Percentiles rank a stretch among this genome's conserved stretches.
Conservation (phyloP, 2,797 vertebrate species). For the Gobio occitaniae region DNA sequence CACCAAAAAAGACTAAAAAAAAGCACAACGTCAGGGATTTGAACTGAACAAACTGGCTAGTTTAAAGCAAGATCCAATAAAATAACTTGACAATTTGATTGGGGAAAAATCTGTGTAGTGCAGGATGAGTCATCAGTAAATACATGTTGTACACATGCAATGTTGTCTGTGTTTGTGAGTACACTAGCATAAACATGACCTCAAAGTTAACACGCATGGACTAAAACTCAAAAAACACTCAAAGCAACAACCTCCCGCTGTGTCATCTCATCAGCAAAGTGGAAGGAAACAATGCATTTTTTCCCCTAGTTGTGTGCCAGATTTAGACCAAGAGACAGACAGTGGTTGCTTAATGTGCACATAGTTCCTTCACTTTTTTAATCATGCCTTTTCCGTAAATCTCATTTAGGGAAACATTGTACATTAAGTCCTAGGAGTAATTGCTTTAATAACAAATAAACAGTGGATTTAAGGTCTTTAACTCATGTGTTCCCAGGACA, state of each 20-base stretch:
- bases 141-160: conserved; percentile 16
- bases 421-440: conserved; percentile 3
- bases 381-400: neutral
- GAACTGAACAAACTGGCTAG: neutral
- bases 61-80: neutral
- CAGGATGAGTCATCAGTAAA: neutral
- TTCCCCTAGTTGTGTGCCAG: conserved; percentile 56
- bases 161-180: neutral
- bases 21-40: neutral
- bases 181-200: conserved; percentile 66
- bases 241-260: conserved; percentile 47
- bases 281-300: conserved; percentile 68
- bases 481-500: conserved; percentile 82
- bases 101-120: neutral
- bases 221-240: conserved; percentile 1
- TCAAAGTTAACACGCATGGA: conserved; percentile 59
- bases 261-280: conserved; percentile 69
- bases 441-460: conserved; percentile 32
- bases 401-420: neutral
- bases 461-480: neutral
- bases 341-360: conserved; percentile 40
- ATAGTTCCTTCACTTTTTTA: conserved; percentile 23
- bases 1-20: neutral
- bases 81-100: neutral
- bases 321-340: conserved; percentile 49